Conservation (phyloP, 1,140 invertebrate species). For the Cylas formicarius region DNA sequence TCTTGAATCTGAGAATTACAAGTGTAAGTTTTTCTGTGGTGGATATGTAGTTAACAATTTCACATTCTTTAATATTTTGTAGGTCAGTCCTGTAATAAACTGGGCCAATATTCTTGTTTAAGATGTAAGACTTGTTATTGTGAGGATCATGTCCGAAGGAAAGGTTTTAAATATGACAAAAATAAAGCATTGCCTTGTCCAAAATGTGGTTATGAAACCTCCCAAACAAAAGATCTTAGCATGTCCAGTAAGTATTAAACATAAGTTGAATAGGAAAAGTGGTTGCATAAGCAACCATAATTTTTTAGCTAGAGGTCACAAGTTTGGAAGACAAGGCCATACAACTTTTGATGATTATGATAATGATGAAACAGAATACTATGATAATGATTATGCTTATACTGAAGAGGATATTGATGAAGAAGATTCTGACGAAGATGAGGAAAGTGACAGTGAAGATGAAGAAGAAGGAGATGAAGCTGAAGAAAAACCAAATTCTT, state of each 20-base stretch:
- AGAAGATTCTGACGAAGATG: constrained; percentile 44
- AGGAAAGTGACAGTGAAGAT: constrained; percentile 42
- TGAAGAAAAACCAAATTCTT: constrained; percentile 6
- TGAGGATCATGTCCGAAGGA: constrained; percentile 90
- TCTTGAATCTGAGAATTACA: constrained; percentile 85
- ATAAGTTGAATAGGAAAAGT: not conserved
- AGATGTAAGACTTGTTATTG: constrained; percentile 94
- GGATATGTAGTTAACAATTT: constrained; percentile 6
- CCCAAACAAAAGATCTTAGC: constrained; percentile 87
- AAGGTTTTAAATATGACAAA: constrained; percentile 88
- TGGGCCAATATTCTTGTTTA: constrained; percentile 91
- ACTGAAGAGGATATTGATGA: constrained; percentile 43
- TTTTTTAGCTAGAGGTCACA: constrained; percentile 63
- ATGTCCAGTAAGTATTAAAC: constrained; percentile 76
- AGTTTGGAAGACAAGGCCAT: constrained; percentile 73
- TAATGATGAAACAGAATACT: constrained; percentile 53
- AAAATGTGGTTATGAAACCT: constrained; percentile 86
- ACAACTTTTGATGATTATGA: constrained; percentile 48
- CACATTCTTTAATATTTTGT: not conserved
- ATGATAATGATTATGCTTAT: constrained; percentile 48
- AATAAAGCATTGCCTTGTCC: constrained; percentile 87
- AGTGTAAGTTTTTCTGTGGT: constrained; percentile 64
- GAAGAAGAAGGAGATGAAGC: constrained; percentile 23
- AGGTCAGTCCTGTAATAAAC: constrained; percentile 87
- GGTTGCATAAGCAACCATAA: constrained; percentile 1